phyloP scores from a whole-genome alignment of 2,797 vertebrate species.

The Chelonia mydas region DNA sequence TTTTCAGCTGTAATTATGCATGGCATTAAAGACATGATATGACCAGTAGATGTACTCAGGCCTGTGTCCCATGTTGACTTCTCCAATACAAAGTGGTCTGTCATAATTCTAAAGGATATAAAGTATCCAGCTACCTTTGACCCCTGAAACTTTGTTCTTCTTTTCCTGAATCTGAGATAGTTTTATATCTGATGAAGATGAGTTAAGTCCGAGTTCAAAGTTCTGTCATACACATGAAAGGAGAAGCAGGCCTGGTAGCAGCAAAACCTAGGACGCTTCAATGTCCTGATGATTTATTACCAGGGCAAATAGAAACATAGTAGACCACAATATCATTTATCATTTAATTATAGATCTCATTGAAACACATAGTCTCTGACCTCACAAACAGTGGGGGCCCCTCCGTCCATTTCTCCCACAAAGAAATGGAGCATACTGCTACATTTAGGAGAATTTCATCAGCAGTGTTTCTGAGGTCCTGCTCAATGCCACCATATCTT shows the following conservation, averaged over 20 bases:
- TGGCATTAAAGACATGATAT: accelerated
- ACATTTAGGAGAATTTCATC: background rate
- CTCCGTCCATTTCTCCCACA: background rate
- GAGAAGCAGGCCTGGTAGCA: conserved; percentile 38
- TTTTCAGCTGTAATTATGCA: background rate
- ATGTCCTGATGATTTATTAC: conserved; percentile 79
- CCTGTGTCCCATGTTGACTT: background rate
- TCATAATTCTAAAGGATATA: background rate
- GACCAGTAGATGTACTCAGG: background rate
- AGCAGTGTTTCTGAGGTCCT: background rate
- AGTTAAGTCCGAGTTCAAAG: conserved; percentile 26
- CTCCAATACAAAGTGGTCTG: background rate
- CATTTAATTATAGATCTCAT: conserved; percentile 78
- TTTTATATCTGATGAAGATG: background rate
- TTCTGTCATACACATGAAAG: conserved; percentile 31
- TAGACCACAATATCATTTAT: conserved; percentile 78
- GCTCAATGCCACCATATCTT: background rate
- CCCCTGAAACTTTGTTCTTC: background rate
- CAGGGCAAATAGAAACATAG: conserved; percentile 73
- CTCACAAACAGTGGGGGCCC: conserved; percentile 38
- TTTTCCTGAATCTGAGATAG: background rate
- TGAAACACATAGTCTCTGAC: conserved; percentile 61
- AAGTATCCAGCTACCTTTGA: background rate
- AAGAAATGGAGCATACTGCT: background rate
- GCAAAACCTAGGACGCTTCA: conserved; percentile 71